These are phyloP conservation scores for Sterna hirundo DNA, from an alignment of 2,113 vertebrate species.

Conservation along the genomic window DNA sequence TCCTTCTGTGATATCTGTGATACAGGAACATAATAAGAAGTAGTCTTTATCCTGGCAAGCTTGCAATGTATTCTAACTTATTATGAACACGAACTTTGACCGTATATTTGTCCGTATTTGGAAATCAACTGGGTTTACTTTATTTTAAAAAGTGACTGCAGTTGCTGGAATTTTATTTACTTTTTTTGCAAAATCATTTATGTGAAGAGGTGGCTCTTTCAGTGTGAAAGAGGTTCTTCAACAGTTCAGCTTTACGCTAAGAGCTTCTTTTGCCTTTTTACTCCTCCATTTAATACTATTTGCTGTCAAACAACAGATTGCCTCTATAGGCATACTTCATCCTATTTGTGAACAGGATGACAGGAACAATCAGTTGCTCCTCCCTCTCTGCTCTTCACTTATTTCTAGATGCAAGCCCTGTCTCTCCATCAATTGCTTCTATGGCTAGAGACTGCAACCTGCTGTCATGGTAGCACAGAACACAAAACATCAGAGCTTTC, in stretches of 20 bases:
- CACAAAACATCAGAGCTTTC: neutral
- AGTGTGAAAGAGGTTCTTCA: neutral
- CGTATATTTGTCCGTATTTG: neutral
- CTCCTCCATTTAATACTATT: neutral
- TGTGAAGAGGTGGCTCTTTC: neutral
- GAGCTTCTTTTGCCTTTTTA: neutral
- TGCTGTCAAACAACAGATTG: neutral
- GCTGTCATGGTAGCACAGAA: neutral
- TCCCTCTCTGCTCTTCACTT: neutral
- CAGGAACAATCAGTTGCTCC: neutral
- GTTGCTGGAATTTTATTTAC: neutral
- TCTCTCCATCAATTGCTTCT: neutral
- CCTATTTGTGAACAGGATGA: neutral
- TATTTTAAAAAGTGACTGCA: neutral
- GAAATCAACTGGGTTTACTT: neutral
- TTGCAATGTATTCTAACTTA: neutral
- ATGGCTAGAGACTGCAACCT: neutral
- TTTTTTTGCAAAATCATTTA: neutral
- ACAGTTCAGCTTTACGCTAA: neutral
- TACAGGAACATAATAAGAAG: neutral
- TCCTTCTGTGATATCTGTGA: neutral
- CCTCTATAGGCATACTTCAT: neutral
- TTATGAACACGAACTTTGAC: neutral
- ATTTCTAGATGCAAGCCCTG: neutral
- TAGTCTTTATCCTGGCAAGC: neutral